Percentiles rank a stretch among this genome's conserved stretches.
Evolutionary conservation across 2,113 vertebrate genomes (phyloP).

Genomic region (Prochilodus magdalenae): DNA sequence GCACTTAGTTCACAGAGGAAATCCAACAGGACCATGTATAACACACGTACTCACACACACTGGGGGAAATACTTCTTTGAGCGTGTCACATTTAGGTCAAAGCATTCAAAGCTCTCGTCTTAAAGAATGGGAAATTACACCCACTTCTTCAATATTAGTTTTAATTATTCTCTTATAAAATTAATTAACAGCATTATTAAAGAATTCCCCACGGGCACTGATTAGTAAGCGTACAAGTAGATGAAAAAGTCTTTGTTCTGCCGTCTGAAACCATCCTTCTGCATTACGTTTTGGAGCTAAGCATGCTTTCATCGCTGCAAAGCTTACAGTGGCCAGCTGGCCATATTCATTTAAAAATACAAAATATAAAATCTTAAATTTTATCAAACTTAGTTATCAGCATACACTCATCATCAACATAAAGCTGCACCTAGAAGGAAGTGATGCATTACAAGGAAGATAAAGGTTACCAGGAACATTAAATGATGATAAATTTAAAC

Average conservation of each 20-base stretch:
- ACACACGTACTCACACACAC: neutral
- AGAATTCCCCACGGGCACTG: conserved; percentile 56
- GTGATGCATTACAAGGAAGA: too few relatives aligned
- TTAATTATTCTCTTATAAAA: conserved; percentile 64
- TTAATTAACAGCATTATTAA: conserved; percentile 69
- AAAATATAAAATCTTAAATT: too few relatives aligned
- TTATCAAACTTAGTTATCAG: too few relatives aligned
- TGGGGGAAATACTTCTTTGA: conserved; percentile 45
- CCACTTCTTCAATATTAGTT: conserved; percentile 55
- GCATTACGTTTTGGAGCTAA: neutral
- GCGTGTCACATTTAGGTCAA: conserved; percentile 38
- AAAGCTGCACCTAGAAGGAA: too few relatives aligned
- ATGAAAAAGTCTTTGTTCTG: conserved; percentile 46
- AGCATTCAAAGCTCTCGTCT: conserved; percentile 15
- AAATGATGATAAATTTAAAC: too few relatives aligned
- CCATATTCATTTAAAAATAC: too few relatives aligned
- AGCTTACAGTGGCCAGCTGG: neutral
- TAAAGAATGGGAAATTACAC: conserved; percentile 42
- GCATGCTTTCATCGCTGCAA: neutral
- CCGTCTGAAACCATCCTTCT: neutral
- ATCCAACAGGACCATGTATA: neutral
- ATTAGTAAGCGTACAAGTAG: conserved; percentile 52
- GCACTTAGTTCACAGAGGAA: conserved; percentile 29
- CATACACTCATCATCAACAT: too few relatives aligned
- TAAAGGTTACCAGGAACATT: too few relatives aligned